Conservation (phyloP, 30 jellyfish, hydroid and myxozoan species). For the Cassiopea andromeda region DNA sequence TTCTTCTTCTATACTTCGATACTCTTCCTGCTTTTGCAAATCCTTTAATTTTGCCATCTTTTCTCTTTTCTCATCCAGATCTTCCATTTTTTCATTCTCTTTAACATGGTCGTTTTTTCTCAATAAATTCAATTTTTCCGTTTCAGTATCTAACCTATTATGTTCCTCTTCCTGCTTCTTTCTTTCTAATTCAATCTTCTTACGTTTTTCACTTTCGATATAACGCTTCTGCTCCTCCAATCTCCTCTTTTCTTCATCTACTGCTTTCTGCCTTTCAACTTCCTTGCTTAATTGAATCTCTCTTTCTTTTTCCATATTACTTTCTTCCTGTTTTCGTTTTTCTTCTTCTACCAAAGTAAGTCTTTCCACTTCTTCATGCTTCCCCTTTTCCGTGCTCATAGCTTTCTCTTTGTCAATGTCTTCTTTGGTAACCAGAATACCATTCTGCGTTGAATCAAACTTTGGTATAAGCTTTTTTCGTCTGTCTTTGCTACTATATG, state of each 20-base stretch:
- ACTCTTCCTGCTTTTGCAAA: conserved; percentile 15
- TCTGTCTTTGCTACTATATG: not conserved
- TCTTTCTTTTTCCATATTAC: not conserved
- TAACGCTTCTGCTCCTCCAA: not conserved
- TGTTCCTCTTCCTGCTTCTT: not conserved
- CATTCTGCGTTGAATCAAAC: conserved; percentile 5
- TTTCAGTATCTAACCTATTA: not conserved
- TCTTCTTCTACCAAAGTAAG: not conserved
- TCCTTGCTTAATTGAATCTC: not conserved
- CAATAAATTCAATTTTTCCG: not conserved
- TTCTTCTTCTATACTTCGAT: conserved; percentile 13
- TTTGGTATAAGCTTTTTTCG: conserved; percentile 21
- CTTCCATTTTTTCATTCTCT: not conserved
- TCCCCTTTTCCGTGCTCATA: not conserved
- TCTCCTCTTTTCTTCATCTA: conserved; percentile 4
- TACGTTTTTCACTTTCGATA: conserved; percentile 1
- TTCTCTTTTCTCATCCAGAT: not conserved
- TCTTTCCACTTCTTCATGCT: not conserved
- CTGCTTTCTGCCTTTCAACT: not conserved
- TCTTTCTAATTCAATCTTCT: not conserved
- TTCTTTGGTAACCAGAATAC: not conserved
- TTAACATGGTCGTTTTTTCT: not conserved
- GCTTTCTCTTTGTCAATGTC: not conserved
- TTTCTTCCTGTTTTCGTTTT: not conserved
- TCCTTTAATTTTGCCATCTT: not conserved